Conservation (phyloP, 2,888 invertebrate genomes). For the Eupelmus urozonus region DNA sequence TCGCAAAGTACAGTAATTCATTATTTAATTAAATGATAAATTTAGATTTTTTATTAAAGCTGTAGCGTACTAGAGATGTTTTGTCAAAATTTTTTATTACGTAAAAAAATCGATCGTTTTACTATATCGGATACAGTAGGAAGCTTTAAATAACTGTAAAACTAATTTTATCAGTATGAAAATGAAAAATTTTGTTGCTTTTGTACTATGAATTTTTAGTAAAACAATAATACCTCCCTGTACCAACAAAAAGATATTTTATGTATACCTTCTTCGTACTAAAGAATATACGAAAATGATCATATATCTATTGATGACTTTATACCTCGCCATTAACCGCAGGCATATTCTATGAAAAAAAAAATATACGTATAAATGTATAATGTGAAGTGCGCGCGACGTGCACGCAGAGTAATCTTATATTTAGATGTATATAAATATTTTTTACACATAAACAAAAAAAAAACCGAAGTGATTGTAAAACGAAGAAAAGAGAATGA, state of each 20-base stretch:
- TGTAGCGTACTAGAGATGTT: too few species aligned
- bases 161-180: too few species aligned
- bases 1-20: too few species aligned
- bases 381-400: conserved; percentile 36
- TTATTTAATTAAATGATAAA: too few species aligned
- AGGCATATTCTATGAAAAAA: conserved; percentile 42
- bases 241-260: conserved; percentile 18
- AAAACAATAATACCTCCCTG: too few species aligned
- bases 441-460: conserved; percentile 58
- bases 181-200: too few species aligned
- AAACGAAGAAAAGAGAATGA: conserved; percentile 11
- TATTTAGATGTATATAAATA: conserved; percentile 61
- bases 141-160: too few species aligned
- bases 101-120: too few species aligned
- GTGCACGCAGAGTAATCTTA: conserved; percentile 53
- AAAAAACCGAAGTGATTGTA: conserved; percentile 39
- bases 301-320: conserved; percentile 40
- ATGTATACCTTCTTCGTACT: conserved; percentile 11
- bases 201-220: too few species aligned
- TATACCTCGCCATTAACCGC: conserved; percentile 49
- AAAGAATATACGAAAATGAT: conserved; percentile 35
- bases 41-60: too few species aligned
- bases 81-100: too few species aligned
- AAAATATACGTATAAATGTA: conserved; percentile 57
- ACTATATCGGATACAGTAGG: too few species aligned